A percentile compares a stretch with the other conserved stretches of the same genome.
Conservation (phyloP, 2,113 vertebrate genomes). For the cat (Felis catus) region F.catus_Fca126_mat1.0 CM031420.1:87052001-87052500, state of each 20-base stretch:
- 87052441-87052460: constrained; percentile 85
- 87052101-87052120: not conserved
- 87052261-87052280: constrained; percentile 38
- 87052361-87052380: constrained; percentile 99
- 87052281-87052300: constrained; percentile 63
- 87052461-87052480: constrained; percentile 60
- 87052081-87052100: not conserved
- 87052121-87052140: not conserved
- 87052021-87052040: not conserved
- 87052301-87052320: constrained; percentile 77
- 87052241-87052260: constrained; percentile 33
- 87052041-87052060: not conserved
- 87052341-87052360: constrained; percentile 98
- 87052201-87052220: constrained; percentile 42
- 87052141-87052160: not conserved
- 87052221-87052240: constrained; percentile 64
- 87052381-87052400: constrained; percentile 97
- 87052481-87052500: not conserved
- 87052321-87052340: constrained; percentile 81
- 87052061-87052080: not conserved
- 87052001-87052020: not conserved
- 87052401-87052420: constrained; percentile 98
- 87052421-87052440: constrained; percentile 96
- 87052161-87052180: not conserved
- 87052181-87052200: not conserved